Evolutionary conservation across 2,113 vertebrate species (phyloP).

Genomic region (Corapipo altera): DNA sequence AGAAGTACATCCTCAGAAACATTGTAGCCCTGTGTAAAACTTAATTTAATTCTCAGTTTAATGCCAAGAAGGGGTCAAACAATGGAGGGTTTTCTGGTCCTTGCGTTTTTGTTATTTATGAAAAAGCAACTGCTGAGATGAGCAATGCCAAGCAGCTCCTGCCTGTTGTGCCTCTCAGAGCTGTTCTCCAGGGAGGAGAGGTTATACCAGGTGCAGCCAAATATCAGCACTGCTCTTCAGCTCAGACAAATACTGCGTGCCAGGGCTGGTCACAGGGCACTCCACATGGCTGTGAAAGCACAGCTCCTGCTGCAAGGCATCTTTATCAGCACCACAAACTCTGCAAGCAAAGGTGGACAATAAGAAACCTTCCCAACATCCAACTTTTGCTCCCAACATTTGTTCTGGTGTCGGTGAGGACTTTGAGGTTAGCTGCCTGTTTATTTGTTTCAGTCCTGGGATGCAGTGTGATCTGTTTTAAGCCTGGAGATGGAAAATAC

Average conservation of each 20-base stretch:
- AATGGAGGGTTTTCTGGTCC: neutral
- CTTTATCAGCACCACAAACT: neutral
- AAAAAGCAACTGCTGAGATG: neutral
- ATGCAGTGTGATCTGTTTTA: conserved; percentile 26
- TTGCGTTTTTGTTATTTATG: neutral
- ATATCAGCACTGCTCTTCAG: neutral
- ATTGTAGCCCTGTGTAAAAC: neutral
- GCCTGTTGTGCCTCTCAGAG: neutral
- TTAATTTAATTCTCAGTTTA: neutral
- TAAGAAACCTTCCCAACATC: neutral
- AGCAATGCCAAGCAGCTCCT: neutral
- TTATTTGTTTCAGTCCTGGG: conserved; percentile 32
- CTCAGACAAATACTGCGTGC: neutral
- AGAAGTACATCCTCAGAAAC: neutral
- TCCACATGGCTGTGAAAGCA: fast-evolving
- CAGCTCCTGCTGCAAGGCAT: neutral
- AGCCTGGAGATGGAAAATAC: neutral
- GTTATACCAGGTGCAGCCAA: neutral
- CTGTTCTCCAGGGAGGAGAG: neutral
- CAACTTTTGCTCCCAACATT: neutral
- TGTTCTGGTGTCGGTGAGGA: conserved; percentile 8
- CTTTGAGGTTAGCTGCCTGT: conserved; percentile 42
- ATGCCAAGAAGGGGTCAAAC: neutral
- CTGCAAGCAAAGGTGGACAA: neutral
- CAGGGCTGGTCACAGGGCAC: neutral